Conservation (phyloP, 2,888 invertebrate species). For the Zygothrica quintamaculata region DNA sequence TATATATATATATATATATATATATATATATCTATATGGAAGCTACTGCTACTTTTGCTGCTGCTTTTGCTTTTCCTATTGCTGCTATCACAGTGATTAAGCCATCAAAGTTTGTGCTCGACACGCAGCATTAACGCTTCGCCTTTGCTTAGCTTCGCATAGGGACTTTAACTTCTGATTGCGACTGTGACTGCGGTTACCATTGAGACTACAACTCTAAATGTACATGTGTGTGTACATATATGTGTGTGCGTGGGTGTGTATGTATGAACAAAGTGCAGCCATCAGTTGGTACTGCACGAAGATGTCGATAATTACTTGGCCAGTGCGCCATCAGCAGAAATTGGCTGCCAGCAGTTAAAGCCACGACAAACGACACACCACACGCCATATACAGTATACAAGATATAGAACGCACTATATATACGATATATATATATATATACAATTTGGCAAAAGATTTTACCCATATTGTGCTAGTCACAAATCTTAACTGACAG, state of each 20-base stretch:
- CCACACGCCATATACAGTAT: neutral
- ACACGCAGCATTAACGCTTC: conserved; percentile 78
- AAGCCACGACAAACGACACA: conserved; percentile 34
- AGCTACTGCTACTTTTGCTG: conserved; percentile 36
- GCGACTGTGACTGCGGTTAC: neutral
- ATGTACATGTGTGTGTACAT: too few relatives aligned
- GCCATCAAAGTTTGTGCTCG: conserved; percentile 76
- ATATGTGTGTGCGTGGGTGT: too few relatives aligned
- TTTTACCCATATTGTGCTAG: conserved; percentile 62
- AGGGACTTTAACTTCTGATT: neutral
- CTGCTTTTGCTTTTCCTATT: conserved; percentile 13
- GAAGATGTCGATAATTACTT: conserved; percentile 74
- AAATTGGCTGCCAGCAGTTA: conserved; percentile 65
- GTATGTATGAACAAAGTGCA: conserved; percentile 30
- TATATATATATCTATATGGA: conserved; percentile 52
- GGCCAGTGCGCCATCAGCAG: conserved; percentile 76
- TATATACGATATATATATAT: too few relatives aligned
- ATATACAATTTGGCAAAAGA: conserved; percentile 41
- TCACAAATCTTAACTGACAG: conserved; percentile 73
- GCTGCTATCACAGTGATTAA: conserved; percentile 70
- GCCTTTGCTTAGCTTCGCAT: conserved; percentile 26
- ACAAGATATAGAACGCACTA: conserved; percentile 5
- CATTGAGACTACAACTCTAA: too few relatives aligned
- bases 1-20: too few relatives aligned
- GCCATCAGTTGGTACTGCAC: conserved; percentile 39